phyloP scores from a whole-genome alignment of 1,140 invertebrate genomes.

The Oscheius sp. region DNA sequence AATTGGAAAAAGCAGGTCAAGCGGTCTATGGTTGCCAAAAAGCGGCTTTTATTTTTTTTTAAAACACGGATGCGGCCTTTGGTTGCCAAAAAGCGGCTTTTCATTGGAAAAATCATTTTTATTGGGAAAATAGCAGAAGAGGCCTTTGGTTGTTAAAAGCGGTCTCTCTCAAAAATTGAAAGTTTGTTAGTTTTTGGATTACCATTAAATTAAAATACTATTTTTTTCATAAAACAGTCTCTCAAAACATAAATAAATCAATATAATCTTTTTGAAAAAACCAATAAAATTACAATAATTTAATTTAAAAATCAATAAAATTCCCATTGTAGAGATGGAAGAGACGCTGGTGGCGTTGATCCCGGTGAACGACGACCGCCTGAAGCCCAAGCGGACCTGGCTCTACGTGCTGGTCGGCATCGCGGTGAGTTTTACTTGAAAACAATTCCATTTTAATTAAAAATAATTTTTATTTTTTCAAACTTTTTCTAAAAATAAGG shows the following conservation, averaged over 20 bases:
- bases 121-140: too few relatives aligned
- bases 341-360: conserved; percentile 61
- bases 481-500: neutral
- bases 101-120: too few relatives aligned
- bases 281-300: neutral
- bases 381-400: conserved; percentile 62
- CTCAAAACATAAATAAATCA: neutral
- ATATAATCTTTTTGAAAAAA: neutral
- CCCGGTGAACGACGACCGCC: conserved; percentile 60
- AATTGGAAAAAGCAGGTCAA: too few relatives aligned
- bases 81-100: too few relatives aligned
- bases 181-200: too few relatives aligned
- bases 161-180: too few relatives aligned
- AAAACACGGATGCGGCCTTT: too few relatives aligned
- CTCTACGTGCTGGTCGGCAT: conserved; percentile 20
- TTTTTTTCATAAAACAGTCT: neutral
- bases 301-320: neutral
- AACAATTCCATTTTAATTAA: neutral
- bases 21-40: too few relatives aligned
- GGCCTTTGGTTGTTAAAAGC: too few relatives aligned
- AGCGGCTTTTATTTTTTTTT: too few relatives aligned
- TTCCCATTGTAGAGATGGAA: conserved; percentile 54
- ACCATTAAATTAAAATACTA: too few relatives aligned
- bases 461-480: neutral
- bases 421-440: neutral